Evolutionary conservation across 2,797 vertebrate genomes (phyloP), one percentile per base, ranked within the genome.

Genomic region (Enteromius fasciolatus): DNA sequence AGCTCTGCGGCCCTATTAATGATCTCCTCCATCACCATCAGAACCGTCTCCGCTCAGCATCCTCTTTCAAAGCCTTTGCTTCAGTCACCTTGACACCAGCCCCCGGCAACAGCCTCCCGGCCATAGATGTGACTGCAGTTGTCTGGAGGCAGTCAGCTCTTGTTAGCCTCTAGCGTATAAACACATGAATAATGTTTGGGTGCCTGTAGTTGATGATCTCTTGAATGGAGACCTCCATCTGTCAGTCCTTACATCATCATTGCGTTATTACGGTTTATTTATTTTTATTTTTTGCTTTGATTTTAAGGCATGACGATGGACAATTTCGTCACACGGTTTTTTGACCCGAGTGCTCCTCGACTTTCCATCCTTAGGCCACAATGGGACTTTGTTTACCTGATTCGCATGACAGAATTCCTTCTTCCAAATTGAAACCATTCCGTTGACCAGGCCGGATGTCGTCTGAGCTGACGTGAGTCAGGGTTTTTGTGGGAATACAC

Each of bases 1-100:
- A 84, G 77, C 79, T 41, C 79, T 77, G 75, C 46, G 73, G 68
- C 74, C 59, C 72, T 72, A 83, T 85, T 84, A 88, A 87, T 68
- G 48, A 78, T 85, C 82, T 80, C 75, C 70, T 79, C 76, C n/a
- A 79, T 70, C 73, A n/a, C 83, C 39, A 50, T 78, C 79, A 75
- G 46, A 67, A 52, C 73, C 7, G 9, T 69, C 76, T 57, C 77
- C 68, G 61, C 17, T 52, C 67, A 57, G 76, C 83, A 63, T 73
- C 74, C 48, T 36, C 39, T 64, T 61, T 72, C 72, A 74, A 78
- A 86, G 67, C 68, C 54, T 72, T 20, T 3, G 6, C 76, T 66
- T 73, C 81, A 25, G 83, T 89, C 83, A 86, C 84, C 87, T 83
- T 88, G 88, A 83, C 84, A 70, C 77, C 81, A 72, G 25, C 79